Percentiles rank a stretch among this genome's conserved stretches.
These are phyloP conservation scores for Nylanderia fulva DNA, from an alignment of 1,140 invertebrate genomes.

Conservation along the genomic window DNA sequence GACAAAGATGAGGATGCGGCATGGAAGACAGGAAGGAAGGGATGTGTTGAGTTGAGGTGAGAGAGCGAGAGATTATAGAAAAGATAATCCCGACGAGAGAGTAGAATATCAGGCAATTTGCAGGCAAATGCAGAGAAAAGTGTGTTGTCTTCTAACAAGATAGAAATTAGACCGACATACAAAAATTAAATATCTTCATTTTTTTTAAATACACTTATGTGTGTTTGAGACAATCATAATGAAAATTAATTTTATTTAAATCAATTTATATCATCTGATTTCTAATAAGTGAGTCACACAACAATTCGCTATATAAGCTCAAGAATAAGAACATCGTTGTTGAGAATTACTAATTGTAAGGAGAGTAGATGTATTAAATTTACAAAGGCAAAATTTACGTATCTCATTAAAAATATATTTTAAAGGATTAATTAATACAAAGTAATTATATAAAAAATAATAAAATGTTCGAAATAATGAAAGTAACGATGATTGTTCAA, in stretches of 20 bases:
- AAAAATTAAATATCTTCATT: background rate
- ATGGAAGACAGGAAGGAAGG: slow-evolving; percentile 34
- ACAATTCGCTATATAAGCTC: background rate
- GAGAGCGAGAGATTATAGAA: slow-evolving; percentile 39
- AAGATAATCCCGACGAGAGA: slow-evolving; percentile 13
- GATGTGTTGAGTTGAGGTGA: slow-evolving; percentile 4
- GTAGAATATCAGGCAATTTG: slow-evolving; percentile 36
- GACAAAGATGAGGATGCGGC: slow-evolving; percentile 37
- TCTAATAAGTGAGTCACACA: background rate
- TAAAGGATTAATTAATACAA: background rate
- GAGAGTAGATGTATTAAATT: background rate
- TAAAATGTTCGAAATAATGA: background rate
- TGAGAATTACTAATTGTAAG: background rate
- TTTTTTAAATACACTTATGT: background rate
- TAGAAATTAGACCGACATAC: background rate
- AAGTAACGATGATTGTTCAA: background rate
- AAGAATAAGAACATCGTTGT: background rate
- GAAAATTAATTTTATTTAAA: background rate
- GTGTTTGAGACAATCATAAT: background rate
- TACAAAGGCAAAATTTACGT: background rate
- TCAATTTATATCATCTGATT: background rate
- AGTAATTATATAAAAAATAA: background rate
- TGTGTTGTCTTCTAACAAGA: background rate
- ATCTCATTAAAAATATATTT: background rate
- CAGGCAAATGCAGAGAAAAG: background rate